Percentiles rank a stretch among this genome's conserved stretches.
Evolutionary conservation across 2,888 invertebrate species (phyloP).

Genomic region (Elysia crispata): DNA sequence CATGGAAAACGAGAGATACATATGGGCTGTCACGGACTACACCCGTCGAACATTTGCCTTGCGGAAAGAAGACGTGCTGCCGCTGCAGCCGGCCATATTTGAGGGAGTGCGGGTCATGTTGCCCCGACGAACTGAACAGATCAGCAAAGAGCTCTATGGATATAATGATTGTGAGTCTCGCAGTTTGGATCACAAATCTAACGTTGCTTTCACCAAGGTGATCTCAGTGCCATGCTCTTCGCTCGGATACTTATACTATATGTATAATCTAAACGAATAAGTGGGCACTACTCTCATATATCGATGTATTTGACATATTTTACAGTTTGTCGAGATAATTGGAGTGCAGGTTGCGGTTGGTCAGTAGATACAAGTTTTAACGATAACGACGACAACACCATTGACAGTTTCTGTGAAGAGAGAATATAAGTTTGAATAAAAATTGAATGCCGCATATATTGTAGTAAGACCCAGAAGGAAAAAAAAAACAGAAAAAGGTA

Average conservation of each 20-base stretch:
- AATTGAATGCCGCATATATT: too few species aligned
- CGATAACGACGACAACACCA: too few species aligned
- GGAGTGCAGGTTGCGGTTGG: too few species aligned
- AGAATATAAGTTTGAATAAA: too few species aligned
- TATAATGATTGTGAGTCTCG: conserved; percentile 12
- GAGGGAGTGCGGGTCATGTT: conserved; percentile 32
- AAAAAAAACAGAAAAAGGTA: too few species aligned
- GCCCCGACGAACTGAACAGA: conserved; percentile 1
- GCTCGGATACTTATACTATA: conserved; percentile 20
- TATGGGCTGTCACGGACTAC: conserved; percentile 33
- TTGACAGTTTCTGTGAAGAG: too few species aligned
- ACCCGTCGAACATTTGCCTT: conserved; percentile 28
- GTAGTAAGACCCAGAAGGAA: too few species aligned
- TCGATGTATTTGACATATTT: too few species aligned
- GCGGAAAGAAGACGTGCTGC: conserved; percentile 28
- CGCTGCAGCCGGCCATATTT: conserved; percentile 12
- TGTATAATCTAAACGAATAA: conserved; percentile 11
- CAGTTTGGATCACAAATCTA: background rate
- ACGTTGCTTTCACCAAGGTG: background rate
- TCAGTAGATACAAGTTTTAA: too few species aligned
- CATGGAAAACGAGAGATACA: conserved; percentile 21
- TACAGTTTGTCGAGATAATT: too few species aligned
- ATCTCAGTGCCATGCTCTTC: conserved; percentile 3
- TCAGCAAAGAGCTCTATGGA: conserved; percentile 32
- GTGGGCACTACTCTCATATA: too few species aligned